Evolutionary conservation across 2,888 invertebrate genomes (phyloP).

Genomic region (Atrina japonica): DNA sequence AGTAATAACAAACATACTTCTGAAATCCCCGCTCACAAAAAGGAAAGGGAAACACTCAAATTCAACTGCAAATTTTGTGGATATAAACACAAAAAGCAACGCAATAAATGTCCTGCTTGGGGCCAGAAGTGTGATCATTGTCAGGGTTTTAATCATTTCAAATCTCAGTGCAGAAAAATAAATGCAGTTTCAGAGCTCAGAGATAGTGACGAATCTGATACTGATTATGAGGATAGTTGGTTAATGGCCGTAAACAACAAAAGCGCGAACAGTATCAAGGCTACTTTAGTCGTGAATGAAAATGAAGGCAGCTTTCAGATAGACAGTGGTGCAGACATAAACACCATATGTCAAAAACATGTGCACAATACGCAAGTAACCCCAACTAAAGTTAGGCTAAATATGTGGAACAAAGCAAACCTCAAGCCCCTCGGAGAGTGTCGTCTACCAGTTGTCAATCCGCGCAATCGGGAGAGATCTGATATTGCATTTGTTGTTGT

Average conservation of each 20-base stretch:
- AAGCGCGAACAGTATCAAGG: background rate
- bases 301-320: constrained; percentile 40
- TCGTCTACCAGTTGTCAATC: constrained; percentile 10
- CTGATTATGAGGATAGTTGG: constrained; percentile 24
- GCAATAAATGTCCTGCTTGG: constrained; percentile 51
- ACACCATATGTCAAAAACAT: constrained; percentile 20
- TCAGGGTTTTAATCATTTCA: constrained; percentile 49
- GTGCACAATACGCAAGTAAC: constrained; percentile 18
- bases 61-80: too few species aligned
- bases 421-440: constrained; percentile 16
- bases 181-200: background rate
- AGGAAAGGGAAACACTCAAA: constrained; percentile 38
- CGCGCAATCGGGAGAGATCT: background rate
- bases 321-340: constrained; percentile 45
- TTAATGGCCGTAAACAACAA: background rate
- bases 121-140: constrained; percentile 47
- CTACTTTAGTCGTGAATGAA: constrained; percentile 25
- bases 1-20: too few species aligned
- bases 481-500: constrained; percentile 17
- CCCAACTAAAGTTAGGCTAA: constrained; percentile 26
- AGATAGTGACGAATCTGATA: constrained; percentile 12
- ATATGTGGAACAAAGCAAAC: constrained; percentile 42
- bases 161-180: constrained; percentile 30
- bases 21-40: background rate
- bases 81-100: constrained; percentile 40